Evolutionary conservation across 2,888 invertebrate species (phyloP), one percentile per base, ranked within the genome.

Genomic region (Hypselothyrea guttata): DNA sequence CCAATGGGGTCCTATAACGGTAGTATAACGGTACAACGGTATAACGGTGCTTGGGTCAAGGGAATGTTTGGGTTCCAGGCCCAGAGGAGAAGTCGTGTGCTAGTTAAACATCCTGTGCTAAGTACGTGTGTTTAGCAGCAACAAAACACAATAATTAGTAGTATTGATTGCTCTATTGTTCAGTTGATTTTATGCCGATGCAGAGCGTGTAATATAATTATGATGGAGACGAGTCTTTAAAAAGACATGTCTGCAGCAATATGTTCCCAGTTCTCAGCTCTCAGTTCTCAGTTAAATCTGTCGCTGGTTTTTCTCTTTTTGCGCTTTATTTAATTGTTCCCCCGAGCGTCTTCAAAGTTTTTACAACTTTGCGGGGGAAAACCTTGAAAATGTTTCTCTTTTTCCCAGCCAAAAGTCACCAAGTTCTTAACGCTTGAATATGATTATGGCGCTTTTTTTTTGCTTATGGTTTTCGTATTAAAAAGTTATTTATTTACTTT

Each of bases 401-500:
- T 22, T 22, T 22, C 3, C 22, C 2, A 22, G 22, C 5, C 31
- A 16, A 31, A 27, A 40, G 48, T 55, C 41, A 42, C 34, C 34
- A 40, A 56, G 37, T 42, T 51, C n/a, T 34, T 38, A 35, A 40
- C 42, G 35, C 62, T 62, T 49, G 56, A 62, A 68, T 49, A 62
- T 57, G 52, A 54, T 67, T 71, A 67, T 66, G 38, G 55, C 42
- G 51, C 33, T 60, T 47, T 38, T 30, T 11, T 9, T 27, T 31
- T 34, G 27, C 16, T 35, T 42, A 27, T 49, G 30, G 38, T 34
- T 40, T 16, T 27, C 51, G 11, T 53, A 61, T 71, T 55, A 15
- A 56, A 66, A 69, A 69, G 72, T 61, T 66, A 49, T 71, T 69
- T 66, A 47, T 61, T 44, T 55, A 66, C 52, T 53, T 47, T 35